Percentiles rank a stretch among this genome's conserved stretches.
These are phyloP conservation scores for Garra rufa DNA, from an alignment of 2,113 vertebrate genomes.

Conservation along the genomic window DNA sequence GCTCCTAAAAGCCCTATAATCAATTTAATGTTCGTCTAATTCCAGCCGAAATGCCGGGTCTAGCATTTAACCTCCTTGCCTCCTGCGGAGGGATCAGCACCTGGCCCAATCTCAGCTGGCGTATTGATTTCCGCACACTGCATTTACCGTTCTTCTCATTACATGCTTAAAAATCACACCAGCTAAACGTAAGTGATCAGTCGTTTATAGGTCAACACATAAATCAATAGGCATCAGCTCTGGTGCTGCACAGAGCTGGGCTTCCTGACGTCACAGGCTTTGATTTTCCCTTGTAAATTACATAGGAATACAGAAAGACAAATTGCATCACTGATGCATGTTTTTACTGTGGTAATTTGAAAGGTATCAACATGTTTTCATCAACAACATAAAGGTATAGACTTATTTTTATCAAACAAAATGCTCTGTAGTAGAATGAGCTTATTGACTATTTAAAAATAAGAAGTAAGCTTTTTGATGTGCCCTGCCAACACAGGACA, in stretches of 20 bases:
- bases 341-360: not conserved
- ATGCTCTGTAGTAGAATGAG: no score
- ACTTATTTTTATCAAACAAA: not conserved
- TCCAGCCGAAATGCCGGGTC: constrained; percentile 30
- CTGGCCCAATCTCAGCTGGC: constrained; percentile 4
- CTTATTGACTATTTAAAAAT: no score
- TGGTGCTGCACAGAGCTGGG: not conserved
- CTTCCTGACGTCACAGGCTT: constrained; percentile 6
- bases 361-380: not conserved
- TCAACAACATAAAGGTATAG: no score
- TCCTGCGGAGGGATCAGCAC: not conserved
- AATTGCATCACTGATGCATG: not conserved
- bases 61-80: not conserved
- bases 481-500: no score
- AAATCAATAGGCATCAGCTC: constrained; percentile 54
- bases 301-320: not conserved
- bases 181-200: constrained; percentile 24
- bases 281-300: constrained; percentile 8
- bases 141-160: constrained; percentile 24
- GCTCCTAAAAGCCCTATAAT: constrained; percentile 50
- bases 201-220: constrained; percentile 37
- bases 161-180: constrained; percentile 46
- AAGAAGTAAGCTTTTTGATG: no score
- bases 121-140: constrained; percentile 43
- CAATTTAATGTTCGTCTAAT: constrained; percentile 50